phyloP scores from a whole-genome alignment of 2,113 vertebrate species.

The Myotis yumanensis region DNA sequence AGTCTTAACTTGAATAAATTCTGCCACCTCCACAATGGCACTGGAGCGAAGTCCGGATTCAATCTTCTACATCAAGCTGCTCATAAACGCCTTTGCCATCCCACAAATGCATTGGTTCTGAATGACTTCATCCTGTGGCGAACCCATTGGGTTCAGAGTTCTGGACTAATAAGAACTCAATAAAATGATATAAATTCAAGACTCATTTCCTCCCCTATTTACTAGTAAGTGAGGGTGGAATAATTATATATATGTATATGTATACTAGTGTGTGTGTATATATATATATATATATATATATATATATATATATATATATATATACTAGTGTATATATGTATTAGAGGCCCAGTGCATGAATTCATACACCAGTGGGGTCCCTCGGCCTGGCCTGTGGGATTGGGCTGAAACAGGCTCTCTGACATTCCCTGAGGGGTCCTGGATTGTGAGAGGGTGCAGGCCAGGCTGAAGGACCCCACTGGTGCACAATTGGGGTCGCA shows the following conservation, averaged over 20 bases:
- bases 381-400: no score
- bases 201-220: slow-evolving; percentile 47
- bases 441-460: no score
- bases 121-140: slow-evolving; percentile 60
- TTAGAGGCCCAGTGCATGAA: no score
- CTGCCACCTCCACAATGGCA: not conserved
- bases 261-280: no score
- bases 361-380: no score
- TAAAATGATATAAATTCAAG: slow-evolving; percentile 60
- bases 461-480: no score
- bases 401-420: no score
- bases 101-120: not conserved
- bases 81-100: not conserved
- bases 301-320: no score
- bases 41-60: not conserved
- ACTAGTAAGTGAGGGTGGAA: not conserved
- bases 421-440: no score
- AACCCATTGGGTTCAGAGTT: slow-evolving; percentile 28
- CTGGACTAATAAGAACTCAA: slow-evolving; percentile 50
- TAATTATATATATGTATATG: not conserved
- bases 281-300: no score
- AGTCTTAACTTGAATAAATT: not conserved
- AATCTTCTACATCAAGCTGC: not conserved
- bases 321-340: no score
- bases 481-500: no score